Base-by-base conservation (phyloP, 2,888 invertebrate genomes). In the Stenodera caucasica region DNA sequence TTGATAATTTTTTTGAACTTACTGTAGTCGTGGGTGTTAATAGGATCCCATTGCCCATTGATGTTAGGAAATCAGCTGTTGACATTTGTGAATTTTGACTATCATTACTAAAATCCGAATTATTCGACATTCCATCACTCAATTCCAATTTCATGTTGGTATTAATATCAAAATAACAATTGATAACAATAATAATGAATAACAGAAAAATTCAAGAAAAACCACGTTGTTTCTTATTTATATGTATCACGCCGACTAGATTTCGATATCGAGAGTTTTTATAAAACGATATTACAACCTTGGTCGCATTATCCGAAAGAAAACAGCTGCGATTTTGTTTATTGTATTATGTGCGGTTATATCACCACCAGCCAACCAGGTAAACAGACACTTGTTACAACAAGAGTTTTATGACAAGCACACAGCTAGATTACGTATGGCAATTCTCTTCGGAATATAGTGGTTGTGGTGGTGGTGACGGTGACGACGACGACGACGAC, bases 21-120 rank as follows among this genome's bases (percentile, higher is more conserved):
- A 80, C 79, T 66, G 73, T 75, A 11, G 73, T 68, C 35, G 76
- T 73, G 52, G 71, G 69, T 55, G 72, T 72, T 49, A 78, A 64
- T 55, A 75, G 66, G 26, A 75, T 66, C 33, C 77, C 77, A 63
- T 75, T 78, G 56, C 76, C 77, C 69, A 77, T 72, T 4, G 75
- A 74, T 23, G 77, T 71, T 69, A 77, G 75, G 67, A 78, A 78
- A 67, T 78, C 78, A 15, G 72, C 75, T 5, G 76, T 76, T 40
- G 79, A 79, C 67, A 77, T 73, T 65, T 79, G 78, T n/a, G 80
- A 80, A 70, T 77, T 78, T 67, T 80, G 79, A 58, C 79, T 79
- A 67, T 81, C 81, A 69, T 78, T 78, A 26, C 79, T 79, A 73
- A 80, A 80, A 72, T 81, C 81, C 58, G 80, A 80, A 71, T 80